A percentile compares a stretch with the other conserved stretches of the same genome.
Conservation (phyloP, 2,797 vertebrate genomes). For the Anniella stebbinsi region DNA sequence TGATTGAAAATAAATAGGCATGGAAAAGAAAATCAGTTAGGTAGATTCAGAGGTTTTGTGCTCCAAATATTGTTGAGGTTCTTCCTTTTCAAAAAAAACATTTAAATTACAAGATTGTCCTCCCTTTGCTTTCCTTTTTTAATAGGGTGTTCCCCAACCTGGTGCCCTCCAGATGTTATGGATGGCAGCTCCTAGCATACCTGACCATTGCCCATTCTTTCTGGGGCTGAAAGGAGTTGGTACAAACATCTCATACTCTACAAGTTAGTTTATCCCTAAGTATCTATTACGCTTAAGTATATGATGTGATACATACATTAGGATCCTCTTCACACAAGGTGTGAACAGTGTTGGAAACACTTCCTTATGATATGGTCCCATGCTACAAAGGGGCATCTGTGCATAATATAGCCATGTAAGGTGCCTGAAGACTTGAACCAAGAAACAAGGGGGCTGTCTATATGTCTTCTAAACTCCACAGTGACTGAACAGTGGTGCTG, state of each 20-base stretch:
- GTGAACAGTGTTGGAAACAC: no score
- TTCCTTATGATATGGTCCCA: neutral
- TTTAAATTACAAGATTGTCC: neutral
- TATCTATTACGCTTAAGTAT: no score
- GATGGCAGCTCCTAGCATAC: neutral
- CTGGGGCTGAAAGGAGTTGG: no score
- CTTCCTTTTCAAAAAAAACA: neutral
- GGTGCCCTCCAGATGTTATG: neutral
- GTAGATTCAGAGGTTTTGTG: neutral
- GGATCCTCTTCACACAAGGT: no score
- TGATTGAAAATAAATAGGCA: constrained; percentile 12
- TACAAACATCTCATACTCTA: neutral
- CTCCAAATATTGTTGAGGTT: neutral
- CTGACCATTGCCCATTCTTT: neutral
- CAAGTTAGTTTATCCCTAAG: neutral
- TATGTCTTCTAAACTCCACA: no score
- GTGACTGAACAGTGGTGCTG: no score
- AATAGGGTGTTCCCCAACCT: neutral
- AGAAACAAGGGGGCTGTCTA: no score
- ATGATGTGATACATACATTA: neutral
- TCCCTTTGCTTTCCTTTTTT: neutral
- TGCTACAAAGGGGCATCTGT: neutral
- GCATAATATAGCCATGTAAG: neutral
- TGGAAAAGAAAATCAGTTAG: neutral
- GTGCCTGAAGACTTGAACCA: neutral